phyloP scores from a whole-genome alignment of 2,113 vertebrate genomes.

The Elephantulus edwardii region DNA sequence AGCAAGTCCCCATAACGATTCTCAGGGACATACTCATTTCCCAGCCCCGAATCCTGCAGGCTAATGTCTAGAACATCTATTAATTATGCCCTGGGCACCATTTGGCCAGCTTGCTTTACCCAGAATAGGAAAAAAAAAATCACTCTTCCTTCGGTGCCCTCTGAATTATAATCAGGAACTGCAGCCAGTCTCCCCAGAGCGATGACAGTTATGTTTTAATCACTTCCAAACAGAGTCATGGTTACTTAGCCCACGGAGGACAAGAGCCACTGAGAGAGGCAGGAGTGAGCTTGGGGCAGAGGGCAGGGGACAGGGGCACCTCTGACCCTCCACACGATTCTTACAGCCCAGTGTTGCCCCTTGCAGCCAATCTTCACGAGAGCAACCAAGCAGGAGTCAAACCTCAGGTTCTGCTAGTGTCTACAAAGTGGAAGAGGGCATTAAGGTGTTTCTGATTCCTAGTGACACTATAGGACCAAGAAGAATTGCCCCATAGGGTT shows the following conservation, averaged over 20 bases:
- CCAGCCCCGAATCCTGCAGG: not conserved
- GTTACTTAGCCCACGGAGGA: not conserved
- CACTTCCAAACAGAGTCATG: conserved; percentile 46
- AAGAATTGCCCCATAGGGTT: too few relatives aligned
- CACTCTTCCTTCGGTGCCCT: conserved; percentile 1
- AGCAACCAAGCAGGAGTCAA: too few relatives aligned
- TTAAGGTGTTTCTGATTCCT: too few relatives aligned
- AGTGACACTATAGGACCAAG: too few relatives aligned
- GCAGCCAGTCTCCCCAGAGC: conserved; percentile 27
- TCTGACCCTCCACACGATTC: fast-evolving
- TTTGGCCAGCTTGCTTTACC: not conserved
- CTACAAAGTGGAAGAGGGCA: too few relatives aligned
- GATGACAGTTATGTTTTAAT: conserved; percentile 57
- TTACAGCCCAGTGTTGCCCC: fast-evolving
- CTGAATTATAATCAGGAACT: not conserved
- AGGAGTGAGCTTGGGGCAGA: not conserved
- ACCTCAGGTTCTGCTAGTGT: too few relatives aligned
- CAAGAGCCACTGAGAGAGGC: fast-evolving
- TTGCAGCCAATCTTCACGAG: fast-evolving
- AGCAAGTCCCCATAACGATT: not conserved
- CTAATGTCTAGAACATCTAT: not conserved
- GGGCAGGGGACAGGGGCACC: fast-evolving
- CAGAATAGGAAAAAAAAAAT: conserved; percentile 45
- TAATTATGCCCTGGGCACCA: not conserved
- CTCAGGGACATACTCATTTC: not conserved